phyloP scores from a whole-genome alignment of 1,140 invertebrate species.

The Diorhabda sublineata region DNA sequence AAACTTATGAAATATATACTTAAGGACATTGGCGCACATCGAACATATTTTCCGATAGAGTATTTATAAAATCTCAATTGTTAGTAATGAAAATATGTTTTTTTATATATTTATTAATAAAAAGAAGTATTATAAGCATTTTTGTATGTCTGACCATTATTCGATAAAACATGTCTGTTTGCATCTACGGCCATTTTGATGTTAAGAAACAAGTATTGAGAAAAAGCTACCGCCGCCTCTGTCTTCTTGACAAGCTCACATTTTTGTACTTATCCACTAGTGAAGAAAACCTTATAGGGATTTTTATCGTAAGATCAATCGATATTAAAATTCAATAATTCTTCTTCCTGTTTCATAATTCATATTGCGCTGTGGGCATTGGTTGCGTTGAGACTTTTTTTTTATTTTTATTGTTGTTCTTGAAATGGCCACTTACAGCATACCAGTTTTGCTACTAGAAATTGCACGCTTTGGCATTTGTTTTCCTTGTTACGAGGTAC shows the following conservation, averaged over 20 bases:
- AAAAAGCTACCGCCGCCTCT: too few relatives aligned
- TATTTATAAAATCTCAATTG: too few relatives aligned
- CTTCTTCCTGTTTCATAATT: slow-evolving; percentile 28
- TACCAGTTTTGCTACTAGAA: slow-evolving; percentile 14
- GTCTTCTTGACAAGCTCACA: too few relatives aligned
- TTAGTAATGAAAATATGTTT: too few relatives aligned
- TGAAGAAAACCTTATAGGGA: neutral
- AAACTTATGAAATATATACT: slow-evolving; percentile 28
- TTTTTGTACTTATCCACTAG: too few relatives aligned
- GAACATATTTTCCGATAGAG: too few relatives aligned
- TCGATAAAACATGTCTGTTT: neutral
- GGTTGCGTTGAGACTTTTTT: slow-evolving; percentile 4
- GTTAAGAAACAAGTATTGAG: neutral
- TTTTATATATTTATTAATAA: too few relatives aligned
- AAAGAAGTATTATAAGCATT: too few relatives aligned
- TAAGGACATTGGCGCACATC: neutral
- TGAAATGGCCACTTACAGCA: slow-evolving; percentile 14
- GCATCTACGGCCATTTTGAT: slow-evolving; percentile 20
- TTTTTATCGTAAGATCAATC: neutral
- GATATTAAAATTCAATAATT: slow-evolving; percentile 24
- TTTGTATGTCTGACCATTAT: too few relatives aligned
- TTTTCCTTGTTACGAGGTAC: neutral
- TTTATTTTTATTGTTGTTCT: slow-evolving; percentile 19
- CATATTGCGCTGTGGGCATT: slow-evolving; percentile 21
- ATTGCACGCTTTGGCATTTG: neutral